Percentiles rank a stretch among this genome's conserved stretches.
Evolutionary conservation across 2,888 invertebrate species (phyloP).

Genomic region (Morpho helenor): DNA sequence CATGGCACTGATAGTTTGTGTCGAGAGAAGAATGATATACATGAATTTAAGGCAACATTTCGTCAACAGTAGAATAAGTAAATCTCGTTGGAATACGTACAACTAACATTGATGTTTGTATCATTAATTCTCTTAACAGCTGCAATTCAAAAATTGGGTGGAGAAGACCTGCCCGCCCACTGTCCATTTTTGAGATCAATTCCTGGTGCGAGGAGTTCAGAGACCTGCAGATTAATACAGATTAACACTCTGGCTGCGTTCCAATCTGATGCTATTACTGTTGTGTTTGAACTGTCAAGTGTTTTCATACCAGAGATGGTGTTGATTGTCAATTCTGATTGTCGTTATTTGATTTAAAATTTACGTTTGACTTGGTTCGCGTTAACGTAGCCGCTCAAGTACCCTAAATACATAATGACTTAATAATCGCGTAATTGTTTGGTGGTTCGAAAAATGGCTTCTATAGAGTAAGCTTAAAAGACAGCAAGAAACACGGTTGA

Average conservation of each 20-base stretch:
- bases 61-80: background rate
- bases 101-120: no score
- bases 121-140: background rate
- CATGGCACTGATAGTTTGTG: no score
- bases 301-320: background rate
- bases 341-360: background rate
- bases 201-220: slow-evolving; percentile 25
- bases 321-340: background rate
- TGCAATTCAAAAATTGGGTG: background rate
- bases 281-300: slow-evolving; percentile 17
- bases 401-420: no score
- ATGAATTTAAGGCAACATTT: background rate
- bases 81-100: no score
- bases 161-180: slow-evolving; percentile 14
- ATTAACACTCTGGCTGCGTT: slow-evolving; percentile 19
- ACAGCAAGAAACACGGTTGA: no score
- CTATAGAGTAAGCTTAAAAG: no score
- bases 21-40: no score
- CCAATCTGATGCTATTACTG: slow-evolving; percentile 13
- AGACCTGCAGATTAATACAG: slow-evolving; percentile 19
- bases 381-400: no score
- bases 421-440: no score
- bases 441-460: no score
- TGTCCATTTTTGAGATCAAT: slow-evolving; percentile 7
- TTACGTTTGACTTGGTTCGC: no score